These are phyloP conservation scores for Hyperopisus bebe DNA, from an alignment of 2,113 vertebrate species.

Conservation along the genomic window DNA sequence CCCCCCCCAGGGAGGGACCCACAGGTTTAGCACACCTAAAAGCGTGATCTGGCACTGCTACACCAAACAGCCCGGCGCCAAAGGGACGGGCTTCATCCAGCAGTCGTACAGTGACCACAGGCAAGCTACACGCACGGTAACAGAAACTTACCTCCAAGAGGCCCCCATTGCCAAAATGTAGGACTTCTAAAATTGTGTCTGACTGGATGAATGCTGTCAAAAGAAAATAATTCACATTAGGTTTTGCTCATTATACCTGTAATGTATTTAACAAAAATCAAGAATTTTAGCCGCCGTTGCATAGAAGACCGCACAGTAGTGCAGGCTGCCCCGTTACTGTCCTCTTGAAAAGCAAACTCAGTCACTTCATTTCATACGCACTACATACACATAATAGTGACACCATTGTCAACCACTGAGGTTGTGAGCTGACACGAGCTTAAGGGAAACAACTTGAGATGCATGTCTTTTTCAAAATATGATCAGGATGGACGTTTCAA, in stretches of 20 bases:
- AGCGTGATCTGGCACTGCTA: not conserved
- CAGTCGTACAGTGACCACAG: not conserved
- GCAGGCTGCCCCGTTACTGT: not conserved
- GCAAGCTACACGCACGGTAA: not conserved
- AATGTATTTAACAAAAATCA: not conserved
- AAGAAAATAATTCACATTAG: slow-evolving; percentile 21
- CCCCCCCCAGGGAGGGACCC: not conserved
- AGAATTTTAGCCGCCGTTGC: not conserved
- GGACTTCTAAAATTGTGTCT: slow-evolving; percentile 94
- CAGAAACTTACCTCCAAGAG: slow-evolving; percentile 78
- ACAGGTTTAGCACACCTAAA: not conserved
- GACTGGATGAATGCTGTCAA: slow-evolving; percentile 91
- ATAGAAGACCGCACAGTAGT: not conserved
- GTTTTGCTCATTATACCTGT: not conserved
- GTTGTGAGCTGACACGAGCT: not conserved
- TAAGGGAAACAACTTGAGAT: not conserved
- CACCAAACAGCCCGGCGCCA: not conserved
- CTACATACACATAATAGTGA: not conserved
- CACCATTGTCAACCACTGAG: not conserved
- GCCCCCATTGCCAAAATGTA: slow-evolving; percentile 91
- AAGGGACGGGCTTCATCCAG: not conserved
- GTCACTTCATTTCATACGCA: not conserved
- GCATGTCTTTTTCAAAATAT: not conserved
- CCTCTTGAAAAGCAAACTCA: not conserved
- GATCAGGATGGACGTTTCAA: not conserved